Conservation (phyloP, 1,140 invertebrate species). For the Mya arenaria region DNA sequence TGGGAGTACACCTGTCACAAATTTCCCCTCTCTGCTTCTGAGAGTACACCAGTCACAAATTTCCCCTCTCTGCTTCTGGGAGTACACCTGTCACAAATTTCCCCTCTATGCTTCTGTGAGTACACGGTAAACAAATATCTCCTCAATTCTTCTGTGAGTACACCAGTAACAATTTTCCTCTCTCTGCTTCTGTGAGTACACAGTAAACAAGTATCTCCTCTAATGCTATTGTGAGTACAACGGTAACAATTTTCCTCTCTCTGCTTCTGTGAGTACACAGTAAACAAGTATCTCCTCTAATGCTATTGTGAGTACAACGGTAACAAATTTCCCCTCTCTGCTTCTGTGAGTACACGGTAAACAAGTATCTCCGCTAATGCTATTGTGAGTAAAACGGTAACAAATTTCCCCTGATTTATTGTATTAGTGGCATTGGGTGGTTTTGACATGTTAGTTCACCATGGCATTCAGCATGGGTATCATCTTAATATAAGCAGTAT, state of each 20-base stretch:
- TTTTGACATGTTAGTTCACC: too few species aligned
- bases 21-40: neutral
- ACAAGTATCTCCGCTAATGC: too few species aligned
- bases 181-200: neutral
- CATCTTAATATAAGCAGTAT: too few species aligned
- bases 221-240: neutral
- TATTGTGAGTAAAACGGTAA: too few species aligned
- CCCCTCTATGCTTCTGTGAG: neutral
- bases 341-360: too few species aligned
- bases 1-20: neutral
- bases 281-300: too few species aligned
- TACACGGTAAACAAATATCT: too few species aligned
- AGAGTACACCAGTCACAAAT: neutral
- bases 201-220: neutral
- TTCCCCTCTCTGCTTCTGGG: neutral
- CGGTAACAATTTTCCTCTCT: neutral
- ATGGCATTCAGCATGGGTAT: too few species aligned
- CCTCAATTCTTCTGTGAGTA: neutral
- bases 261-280: neutral
- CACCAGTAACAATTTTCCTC: neutral
- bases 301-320: too few species aligned
- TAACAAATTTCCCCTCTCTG: too few species aligned
- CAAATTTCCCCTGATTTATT: too few species aligned
- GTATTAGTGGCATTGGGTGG: too few species aligned
- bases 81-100: neutral